Base-by-base conservation (phyloP, 2,797 vertebrate species). In the Dermochelys coriacea region DNA sequence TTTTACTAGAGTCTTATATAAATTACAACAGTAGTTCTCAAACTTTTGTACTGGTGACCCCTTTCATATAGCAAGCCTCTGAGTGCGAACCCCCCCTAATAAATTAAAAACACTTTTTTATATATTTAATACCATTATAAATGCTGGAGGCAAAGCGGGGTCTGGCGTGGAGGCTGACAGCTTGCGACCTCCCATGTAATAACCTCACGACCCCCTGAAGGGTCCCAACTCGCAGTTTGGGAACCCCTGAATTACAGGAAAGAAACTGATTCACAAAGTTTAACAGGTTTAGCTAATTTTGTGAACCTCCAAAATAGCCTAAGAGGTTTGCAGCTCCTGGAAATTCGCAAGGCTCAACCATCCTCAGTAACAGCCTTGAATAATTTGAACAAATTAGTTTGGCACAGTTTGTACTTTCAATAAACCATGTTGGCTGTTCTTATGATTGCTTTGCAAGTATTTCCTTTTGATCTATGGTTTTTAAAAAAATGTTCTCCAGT, bases 381-480 rank as follows among this genome's bases (percentile, higher is more conserved):
- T 91, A 94, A 95, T 78, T 93, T 31, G 79, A 91, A 84, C 51
- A 96, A 91, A 96, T 95, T 90, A 93, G 59, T 84, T 51, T 89
- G 3, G 9, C 54, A 96, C 91, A 86, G 59, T 85, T 92, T 95
- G 50, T 52, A 87, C 10, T 49, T 77, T 68, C 79, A 95, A 82
- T 87, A 88, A 95, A 57, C 57, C 34, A n/a, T 0, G 1, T 54
- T 64, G 54, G 50, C 84, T 95, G 82, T 86, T 93, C 90, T 91
- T 92, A 37, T 86, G 92, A 88, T 88, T 80, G 59, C 80, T 93
- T 96, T 91, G 92, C 77, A 84, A 93, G 52, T 89, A 45, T 94
- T 97, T 97, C 81, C 86, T 98, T 97, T 97, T 97, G 96, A 97
- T 98, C 95, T 97, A 82, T 74, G 83, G 77, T 86, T 90, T 78